A percentile compares a stretch with the other conserved stretches of the same genome.
phyloP scores from a whole-genome alignment of 1,140 invertebrate genomes.

The Orchesella cincta region DNA sequence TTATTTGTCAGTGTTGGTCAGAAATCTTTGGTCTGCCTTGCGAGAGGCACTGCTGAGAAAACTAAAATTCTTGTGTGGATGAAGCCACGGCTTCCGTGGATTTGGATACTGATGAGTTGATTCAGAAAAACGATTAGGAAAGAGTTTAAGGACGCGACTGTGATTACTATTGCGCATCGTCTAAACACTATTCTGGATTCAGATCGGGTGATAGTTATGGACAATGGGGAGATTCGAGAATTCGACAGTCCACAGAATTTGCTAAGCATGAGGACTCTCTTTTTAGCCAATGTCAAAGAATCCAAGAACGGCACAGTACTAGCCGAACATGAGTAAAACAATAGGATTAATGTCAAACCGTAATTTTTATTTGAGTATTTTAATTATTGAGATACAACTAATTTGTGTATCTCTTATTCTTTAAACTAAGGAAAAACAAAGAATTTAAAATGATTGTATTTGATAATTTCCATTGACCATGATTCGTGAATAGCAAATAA shows the following conservation, averaged over 20 bases:
- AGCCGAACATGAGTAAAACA: too few species aligned
- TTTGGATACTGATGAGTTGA: conserved; percentile 55
- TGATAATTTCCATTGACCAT: too few species aligned
- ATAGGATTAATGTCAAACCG: too few species aligned
- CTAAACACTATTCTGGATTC: conserved; percentile 57
- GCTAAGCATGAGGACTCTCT: conserved; percentile 76
- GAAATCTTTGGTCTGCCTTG: conserved; percentile 5
- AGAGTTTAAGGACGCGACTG: conserved; percentile 56
- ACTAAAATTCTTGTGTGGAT: conserved; percentile 86
- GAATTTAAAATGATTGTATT: too few species aligned
- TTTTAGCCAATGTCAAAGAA: conserved; percentile 92
- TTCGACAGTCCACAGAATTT: conserved; percentile 76
- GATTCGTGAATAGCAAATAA: too few species aligned
- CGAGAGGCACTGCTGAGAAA: conserved; percentile 74
- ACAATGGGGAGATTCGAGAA: conserved; percentile 78
- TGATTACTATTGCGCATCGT: conserved; percentile 59
- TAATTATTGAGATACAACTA: too few species aligned
- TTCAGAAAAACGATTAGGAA: conserved; percentile 41
- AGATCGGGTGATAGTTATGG: conserved; percentile 81
- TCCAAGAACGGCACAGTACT: too few species aligned
- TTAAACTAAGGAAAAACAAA: too few species aligned
- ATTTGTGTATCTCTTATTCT: too few species aligned
- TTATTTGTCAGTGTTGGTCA: conserved; percentile 40
- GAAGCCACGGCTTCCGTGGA: conserved; percentile 67
- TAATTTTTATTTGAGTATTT: too few species aligned